Conservation (phyloP, 2,113 vertebrate genomes). For the Falco punctatus region DNA sequence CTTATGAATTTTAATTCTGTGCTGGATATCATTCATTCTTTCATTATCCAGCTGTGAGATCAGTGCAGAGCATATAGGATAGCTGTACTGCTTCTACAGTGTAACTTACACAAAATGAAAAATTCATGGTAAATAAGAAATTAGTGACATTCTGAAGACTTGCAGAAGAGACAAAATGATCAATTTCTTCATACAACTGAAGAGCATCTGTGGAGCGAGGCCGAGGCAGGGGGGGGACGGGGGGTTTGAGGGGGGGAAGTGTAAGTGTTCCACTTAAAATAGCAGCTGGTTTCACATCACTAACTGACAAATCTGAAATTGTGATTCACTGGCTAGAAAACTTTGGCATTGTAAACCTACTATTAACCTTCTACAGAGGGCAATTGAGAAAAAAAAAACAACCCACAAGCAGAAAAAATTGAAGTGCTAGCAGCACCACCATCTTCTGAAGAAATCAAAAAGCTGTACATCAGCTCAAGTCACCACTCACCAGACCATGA, state of each 20-base stretch:
- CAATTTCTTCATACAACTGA: conserved; percentile 24
- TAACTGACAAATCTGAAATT: conserved; percentile 47
- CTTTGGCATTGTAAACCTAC: conserved; percentile 32
- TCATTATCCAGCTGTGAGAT: conserved; percentile 47
- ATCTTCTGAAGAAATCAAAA: conserved; percentile 38
- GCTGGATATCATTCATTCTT: conserved; percentile 32
- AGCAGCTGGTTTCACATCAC: conserved; percentile 53
- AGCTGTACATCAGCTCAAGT: not conserved
- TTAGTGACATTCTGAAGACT: conserved; percentile 33
- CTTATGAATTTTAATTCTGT: conserved; percentile 38
- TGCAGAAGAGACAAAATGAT: conserved; percentile 29
- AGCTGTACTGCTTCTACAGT: not conserved
- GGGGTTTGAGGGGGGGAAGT: too few species aligned
- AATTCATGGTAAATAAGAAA: conserved; percentile 30
- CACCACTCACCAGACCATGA: conserved; percentile 9
- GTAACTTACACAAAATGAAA: not conserved
- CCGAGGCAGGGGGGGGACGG: not conserved
- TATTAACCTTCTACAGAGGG: conserved; percentile 57
- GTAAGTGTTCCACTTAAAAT: conserved; percentile 11
- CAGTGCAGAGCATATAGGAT: not conserved
- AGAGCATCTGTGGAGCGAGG: not conserved
- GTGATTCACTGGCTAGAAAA: conserved; percentile 49
- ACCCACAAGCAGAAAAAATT: not conserved
- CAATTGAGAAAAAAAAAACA: not conserved
- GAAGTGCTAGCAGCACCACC: not conserved